Conservation (phyloP, 1,140 invertebrate species). For the Pseudomyrmex gracilis region DNA sequence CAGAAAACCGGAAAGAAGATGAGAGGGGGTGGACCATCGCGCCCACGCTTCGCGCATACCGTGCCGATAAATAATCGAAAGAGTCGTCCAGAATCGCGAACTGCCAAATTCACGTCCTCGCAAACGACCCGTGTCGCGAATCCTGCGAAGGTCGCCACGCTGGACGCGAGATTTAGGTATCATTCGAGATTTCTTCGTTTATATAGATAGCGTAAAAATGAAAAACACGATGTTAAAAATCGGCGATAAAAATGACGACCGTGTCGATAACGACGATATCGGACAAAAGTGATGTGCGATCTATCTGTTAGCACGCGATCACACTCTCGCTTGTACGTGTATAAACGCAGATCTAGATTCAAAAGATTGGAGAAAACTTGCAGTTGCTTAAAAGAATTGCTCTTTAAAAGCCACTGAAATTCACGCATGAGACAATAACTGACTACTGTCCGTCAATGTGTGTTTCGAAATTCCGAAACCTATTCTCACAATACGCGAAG, state of each 20-base stretch:
- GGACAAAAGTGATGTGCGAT: conserved; percentile 24
- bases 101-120: conserved; percentile 62
- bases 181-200: background rate
- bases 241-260: background rate
- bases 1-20: conserved; percentile 68
- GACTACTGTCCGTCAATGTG: conserved; percentile 23
- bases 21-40: conserved; percentile 68
- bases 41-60: conserved; percentile 84
- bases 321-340: background rate
- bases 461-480: conserved; percentile 46
- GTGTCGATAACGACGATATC: background rate
- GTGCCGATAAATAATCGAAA: conserved; percentile 85
- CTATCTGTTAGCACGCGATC: conserved; percentile 38
- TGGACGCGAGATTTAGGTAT: background rate
- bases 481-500: conserved; percentile 60
- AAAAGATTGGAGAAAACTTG: conserved; percentile 21
- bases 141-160: conserved; percentile 62
- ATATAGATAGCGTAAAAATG: background rate
- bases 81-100: conserved; percentile 51
- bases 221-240: background rate
- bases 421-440: background rate
- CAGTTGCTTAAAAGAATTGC: conserved; percentile 49
- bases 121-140: conserved; percentile 19
- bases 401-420: conserved; percentile 49
- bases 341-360: conserved; percentile 29